Evolutionary conservation across 2,797 vertebrate genomes (phyloP), one percentile per base, ranked within the genome.

Genomic region (Catamblyrhynchus diadema): DNA sequence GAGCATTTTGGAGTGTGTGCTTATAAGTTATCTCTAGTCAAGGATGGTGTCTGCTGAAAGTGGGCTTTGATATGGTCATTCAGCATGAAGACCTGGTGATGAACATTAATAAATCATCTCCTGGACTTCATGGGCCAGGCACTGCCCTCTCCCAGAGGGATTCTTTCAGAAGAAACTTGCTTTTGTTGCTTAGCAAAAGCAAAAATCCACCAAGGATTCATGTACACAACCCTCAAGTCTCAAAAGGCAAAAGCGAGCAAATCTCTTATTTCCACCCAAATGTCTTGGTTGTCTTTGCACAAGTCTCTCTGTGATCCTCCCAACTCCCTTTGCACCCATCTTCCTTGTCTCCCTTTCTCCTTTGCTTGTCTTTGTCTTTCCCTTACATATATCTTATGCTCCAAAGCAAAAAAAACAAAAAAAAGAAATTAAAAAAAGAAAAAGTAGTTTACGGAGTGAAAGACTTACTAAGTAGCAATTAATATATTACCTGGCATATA

Each of bases 371-470:
- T 71, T 67, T 47, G 22, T n/a, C 7, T 51, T 81, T 60, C 9
- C 24, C 14, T 61, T 50, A 78, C 50, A 32, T 30, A 42, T 2
- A 4, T 51, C 23, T 44, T 27, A 19, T 23, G 9, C 14, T 28
- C 22, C 20, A 75, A 83, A 54, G 3, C 0, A 3, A 27, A 66
- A 42, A n/a, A 11, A 33, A 19, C 20, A 3, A 4, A 8, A 23
- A 19, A 15, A 7, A 8, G 17, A 10, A 10, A 9, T 7, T 16
- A 12, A 14, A 3, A 9, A 7, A 57, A 24, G 2, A 25, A 12
- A 17, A 20, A 18, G 1, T 10, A n/a, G 47, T 20, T 39, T 8
- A 15, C 4, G 19, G 22, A 47, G 2, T 18, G 14, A 69, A 66
- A 20, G 2, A 8, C 80, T 62, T 77, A 59, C 23, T 53, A 35